Conservation (phyloP, 30 jellyfish, hydroid and myxozoan species). For the Aurelia sp. region DNA sequence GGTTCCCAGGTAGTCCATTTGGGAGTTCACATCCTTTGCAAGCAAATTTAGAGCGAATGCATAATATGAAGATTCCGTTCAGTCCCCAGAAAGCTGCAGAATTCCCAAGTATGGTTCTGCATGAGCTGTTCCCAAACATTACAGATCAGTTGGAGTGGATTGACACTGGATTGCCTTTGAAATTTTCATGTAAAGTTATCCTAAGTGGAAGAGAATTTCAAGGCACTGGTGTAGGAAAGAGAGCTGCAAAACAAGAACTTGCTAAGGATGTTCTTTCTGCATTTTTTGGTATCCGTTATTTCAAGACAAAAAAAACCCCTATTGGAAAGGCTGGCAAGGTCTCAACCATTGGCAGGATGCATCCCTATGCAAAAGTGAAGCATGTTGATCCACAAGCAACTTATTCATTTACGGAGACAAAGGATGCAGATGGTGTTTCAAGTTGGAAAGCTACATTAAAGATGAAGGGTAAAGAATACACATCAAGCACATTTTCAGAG, state of each 20-base stretch:
- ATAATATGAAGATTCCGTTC: slow-evolving; percentile 28
- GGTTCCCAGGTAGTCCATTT: not conserved
- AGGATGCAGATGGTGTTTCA: slow-evolving; percentile 44
- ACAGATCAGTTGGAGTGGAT: slow-evolving; percentile 50
- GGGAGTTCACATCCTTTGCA: not conserved
- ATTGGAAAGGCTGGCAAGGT: slow-evolving; percentile 7
- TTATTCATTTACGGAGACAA: slow-evolving; percentile 8
- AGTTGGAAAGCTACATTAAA: slow-evolving; percentile 60
- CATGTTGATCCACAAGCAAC: slow-evolving; percentile 45
- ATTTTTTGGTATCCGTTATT: slow-evolving; percentile 63
- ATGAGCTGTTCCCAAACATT: slow-evolving; percentile 84
- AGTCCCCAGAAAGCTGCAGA: slow-evolving; percentile 71
- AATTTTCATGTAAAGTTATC: slow-evolving; percentile 65
- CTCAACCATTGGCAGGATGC: slow-evolving; percentile 48
- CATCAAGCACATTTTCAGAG: slow-evolving; percentile 22
- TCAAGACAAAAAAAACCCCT: slow-evolving; percentile 55
- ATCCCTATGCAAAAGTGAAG: slow-evolving; percentile 63
- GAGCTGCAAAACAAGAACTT: slow-evolving; percentile 76
- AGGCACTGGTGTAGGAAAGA: slow-evolving; percentile 90
- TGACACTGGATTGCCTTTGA: slow-evolving; percentile 69
- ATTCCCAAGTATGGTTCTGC: slow-evolving; percentile 83
- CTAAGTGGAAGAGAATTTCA: slow-evolving; percentile 60
- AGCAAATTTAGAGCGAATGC: slow-evolving; percentile 7
- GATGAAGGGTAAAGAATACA: slow-evolving; percentile 74
- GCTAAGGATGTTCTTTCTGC: slow-evolving; percentile 79